Base-by-base conservation (phyloP, 2,888 invertebrate genomes). In the Celastrina argiolus region DNA sequence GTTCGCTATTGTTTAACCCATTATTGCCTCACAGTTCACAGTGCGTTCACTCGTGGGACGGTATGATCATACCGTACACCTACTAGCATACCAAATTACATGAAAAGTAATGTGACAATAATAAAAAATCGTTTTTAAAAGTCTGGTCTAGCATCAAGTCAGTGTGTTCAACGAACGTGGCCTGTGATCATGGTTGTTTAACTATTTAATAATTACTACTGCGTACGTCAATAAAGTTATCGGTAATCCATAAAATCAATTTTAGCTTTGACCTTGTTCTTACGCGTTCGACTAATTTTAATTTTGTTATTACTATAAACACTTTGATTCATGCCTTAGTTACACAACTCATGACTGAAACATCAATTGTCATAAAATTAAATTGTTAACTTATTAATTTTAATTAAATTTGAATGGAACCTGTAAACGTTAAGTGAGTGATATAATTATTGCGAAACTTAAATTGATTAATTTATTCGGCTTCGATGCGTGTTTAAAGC, bases 311-410 rank as follows among this genome's bases (percentile, higher is more conserved):
- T 31, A 7, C n/a, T 7, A 18, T 16, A 7, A 45, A 58, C 16
- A 39, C 10, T 39, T 61, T 36, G 7, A 39, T 61, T 77, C 88
- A 88, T 88, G 88, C 88, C 84, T 87, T 87, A 87, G 85, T 85
- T 79, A 87, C 84, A 36, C 63, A 63, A 68, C 41, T 42, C 39
- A 70, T 71, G 71, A 64, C 68, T 68, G 67, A 71, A 71, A 67
- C 56, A 36, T 58, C 34, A 56, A 34, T 56, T 56, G 31, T 66
- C 63, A 68, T 66, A 14, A 22, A 5, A 51, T 61, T 22, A 63
- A 14, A 66, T 31, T 69, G 75, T 78, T 78, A 77, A 75, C 71
- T 68, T 71, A 74, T 77, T 76, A 79, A 78, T 78, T 78, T 78
- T 74, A 74, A 39, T 26, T 56, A 39, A 18, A 59, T 34, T 34